Percentiles rank a stretch among this genome's conserved stretches.
Conservation (phyloP, 2,113 vertebrate species). For the Coracopsis vasa region DNA sequence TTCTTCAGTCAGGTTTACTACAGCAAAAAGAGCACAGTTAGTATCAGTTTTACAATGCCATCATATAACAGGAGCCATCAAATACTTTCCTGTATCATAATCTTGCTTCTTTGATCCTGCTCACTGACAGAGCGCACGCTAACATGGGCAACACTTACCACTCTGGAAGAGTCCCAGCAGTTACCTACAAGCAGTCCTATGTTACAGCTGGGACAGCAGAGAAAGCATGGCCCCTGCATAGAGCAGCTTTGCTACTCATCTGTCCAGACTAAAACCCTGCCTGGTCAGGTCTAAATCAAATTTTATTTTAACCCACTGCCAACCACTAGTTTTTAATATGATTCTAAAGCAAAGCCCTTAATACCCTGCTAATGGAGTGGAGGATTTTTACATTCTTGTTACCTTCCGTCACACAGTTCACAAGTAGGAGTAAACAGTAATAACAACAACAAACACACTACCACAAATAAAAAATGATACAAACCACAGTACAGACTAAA, state of each 20-base stretch:
- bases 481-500: neutral
- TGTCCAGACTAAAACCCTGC: neutral
- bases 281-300: neutral
- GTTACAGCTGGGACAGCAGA: neutral
- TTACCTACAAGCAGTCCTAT: neutral
- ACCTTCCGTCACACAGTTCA: neutral
- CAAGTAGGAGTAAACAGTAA: neutral
- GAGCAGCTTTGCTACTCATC: neutral
- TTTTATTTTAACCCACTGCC: neutral
- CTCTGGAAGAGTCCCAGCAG: neutral
- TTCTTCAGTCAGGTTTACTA: neutral
- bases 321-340: neutral
- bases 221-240: neutral
- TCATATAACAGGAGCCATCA: neutral
- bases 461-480: neutral
- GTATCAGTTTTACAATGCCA: neutral
- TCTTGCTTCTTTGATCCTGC: neutral
- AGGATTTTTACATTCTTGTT: neutral
- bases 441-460: neutral
- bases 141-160: neutral
- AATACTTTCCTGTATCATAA: neutral
- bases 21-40: neutral
- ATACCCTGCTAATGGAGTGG: neutral
- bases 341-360: neutral
- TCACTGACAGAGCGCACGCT: neutral